These are phyloP conservation scores for Cercopithecus mona DNA, from an alignment of 2,113 vertebrate genomes.

Conservation along the genomic window DNA sequence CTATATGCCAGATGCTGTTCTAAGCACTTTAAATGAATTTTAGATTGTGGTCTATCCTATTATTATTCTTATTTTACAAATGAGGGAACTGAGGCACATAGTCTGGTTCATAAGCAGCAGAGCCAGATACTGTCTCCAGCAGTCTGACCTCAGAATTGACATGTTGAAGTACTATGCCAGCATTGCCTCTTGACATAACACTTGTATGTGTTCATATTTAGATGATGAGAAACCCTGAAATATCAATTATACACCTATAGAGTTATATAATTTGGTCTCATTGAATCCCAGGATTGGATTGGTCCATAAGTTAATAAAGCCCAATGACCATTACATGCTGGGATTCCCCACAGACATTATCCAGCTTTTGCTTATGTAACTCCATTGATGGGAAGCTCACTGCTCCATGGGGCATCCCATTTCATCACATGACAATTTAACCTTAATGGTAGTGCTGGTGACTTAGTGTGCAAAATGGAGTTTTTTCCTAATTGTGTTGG, in stretches of 20 bases:
- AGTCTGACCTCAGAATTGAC: background rate
- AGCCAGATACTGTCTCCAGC: background rate
- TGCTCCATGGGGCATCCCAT: background rate
- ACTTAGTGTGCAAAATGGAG: background rate
- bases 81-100: slow-evolving; percentile 7
- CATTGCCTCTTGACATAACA: background rate
- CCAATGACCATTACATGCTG: background rate
- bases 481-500: background rate
- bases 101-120: background rate
- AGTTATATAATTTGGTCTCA: background rate
- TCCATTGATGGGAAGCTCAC: background rate
- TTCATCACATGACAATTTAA: background rate
- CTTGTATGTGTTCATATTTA: background rate
- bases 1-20: background rate
- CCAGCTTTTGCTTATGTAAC: background rate
- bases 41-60: background rate
- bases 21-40: background rate
- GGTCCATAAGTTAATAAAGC: background rate
- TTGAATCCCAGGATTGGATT: background rate
- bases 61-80: background rate
- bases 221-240: background rate
- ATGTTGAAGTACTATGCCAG: background rate
- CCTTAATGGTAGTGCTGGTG: background rate
- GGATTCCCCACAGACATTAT: background rate
- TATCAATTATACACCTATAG: background rate